Percentiles rank a stretch among this genome's conserved stretches.
Conservation (phyloP, 2,888 invertebrate species). For the Rhagonycha fulva region DNA sequence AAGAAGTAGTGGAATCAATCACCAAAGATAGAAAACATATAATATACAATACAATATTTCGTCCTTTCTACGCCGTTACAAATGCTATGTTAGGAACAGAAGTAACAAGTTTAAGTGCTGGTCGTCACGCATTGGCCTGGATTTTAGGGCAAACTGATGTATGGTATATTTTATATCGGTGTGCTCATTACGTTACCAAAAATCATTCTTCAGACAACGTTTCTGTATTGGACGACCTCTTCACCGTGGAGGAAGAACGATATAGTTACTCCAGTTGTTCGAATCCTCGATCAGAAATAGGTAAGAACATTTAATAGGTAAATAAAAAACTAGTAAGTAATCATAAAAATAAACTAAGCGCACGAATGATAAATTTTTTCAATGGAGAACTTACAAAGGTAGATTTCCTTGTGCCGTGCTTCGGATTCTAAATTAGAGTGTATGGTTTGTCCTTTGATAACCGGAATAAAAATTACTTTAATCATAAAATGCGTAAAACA, state of each 20-base stretch:
- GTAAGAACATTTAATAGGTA: constrained; percentile 5
- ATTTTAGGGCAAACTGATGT: constrained; percentile 65
- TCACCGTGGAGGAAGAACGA: constrained; percentile 59
- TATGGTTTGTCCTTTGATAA: no score
- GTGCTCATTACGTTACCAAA: constrained; percentile 60
- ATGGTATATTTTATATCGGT: constrained; percentile 66
- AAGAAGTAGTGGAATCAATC: neutral
- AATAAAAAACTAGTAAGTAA: neutral
- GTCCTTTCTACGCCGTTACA: neutral
- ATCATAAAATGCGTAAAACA: neutral
- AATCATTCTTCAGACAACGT: constrained; percentile 53
- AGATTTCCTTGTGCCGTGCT: neutral
- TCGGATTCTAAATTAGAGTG: neutral
- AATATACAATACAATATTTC: neutral
- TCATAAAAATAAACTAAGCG: no score
- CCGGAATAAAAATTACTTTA: no score
- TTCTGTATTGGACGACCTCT: constrained; percentile 70
- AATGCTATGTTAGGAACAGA: constrained; percentile 48
- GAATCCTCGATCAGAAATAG: constrained; percentile 12
- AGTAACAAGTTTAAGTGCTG: constrained; percentile 45
- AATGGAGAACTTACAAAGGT: neutral
- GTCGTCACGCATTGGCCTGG: constrained; percentile 59
- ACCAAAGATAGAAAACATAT: neutral
- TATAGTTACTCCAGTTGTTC: constrained; percentile 35
- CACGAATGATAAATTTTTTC: neutral